Conservation (phyloP, 2,113 vertebrate species). For the Charina bottae region DNA sequence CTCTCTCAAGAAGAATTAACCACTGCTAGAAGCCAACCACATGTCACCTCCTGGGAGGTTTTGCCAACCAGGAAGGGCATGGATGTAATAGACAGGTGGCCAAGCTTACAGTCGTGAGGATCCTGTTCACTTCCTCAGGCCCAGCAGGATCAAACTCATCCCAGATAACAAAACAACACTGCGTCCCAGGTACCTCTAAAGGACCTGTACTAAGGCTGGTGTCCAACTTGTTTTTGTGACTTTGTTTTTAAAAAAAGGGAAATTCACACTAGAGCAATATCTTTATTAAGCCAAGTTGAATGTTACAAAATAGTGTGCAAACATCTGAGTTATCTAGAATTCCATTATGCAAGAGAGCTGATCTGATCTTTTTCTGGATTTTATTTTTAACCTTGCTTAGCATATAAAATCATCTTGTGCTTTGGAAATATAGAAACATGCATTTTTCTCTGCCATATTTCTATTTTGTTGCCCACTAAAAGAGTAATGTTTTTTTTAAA, state of each 20-base stretch:
- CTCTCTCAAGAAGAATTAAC: too few relatives aligned
- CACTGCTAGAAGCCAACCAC: too few relatives aligned
- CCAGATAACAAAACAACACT: too few relatives aligned
- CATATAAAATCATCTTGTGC: neutral
- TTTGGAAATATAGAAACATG: neutral
- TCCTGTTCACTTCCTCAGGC: too few relatives aligned
- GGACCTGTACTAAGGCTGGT: too few relatives aligned
- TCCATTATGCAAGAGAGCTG: neutral
- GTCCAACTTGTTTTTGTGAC: too few relatives aligned
- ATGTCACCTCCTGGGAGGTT: too few relatives aligned
- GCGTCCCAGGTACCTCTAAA: too few relatives aligned
- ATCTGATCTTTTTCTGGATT: neutral
- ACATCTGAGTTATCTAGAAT: neutral
- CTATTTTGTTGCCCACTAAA: neutral
- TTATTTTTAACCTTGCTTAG: neutral
- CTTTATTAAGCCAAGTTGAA: neutral
- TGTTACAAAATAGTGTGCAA: neutral
- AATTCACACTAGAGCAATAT: neutral
- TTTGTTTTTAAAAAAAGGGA: neutral
- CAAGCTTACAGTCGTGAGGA: too few relatives aligned
- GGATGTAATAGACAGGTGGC: too few relatives aligned
- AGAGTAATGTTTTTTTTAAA: neutral
- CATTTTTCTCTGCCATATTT: neutral
- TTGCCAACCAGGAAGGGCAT: too few relatives aligned
- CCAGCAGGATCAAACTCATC: too few relatives aligned